A percentile compares a stretch with the other conserved stretches of the same genome.
These are phyloP conservation scores for Phyllotis vaccarum DNA, from an alignment of 2,797 vertebrate species.

Conservation along the genomic window DNA sequence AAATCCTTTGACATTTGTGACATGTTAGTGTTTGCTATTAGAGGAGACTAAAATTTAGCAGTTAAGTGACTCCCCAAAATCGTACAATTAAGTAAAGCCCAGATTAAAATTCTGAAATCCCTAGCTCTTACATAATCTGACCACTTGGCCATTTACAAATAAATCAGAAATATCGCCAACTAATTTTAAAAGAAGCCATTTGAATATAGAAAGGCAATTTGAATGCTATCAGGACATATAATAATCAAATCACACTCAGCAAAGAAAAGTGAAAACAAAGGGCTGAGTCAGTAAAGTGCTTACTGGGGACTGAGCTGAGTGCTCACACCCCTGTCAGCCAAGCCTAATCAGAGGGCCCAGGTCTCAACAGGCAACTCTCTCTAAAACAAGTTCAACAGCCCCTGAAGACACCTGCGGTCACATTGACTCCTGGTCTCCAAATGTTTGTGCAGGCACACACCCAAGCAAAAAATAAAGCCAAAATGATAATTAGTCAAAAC, in stretches of 20 bases:
- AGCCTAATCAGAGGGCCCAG: background rate
- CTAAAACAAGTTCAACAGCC: background rate
- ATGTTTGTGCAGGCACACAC: background rate
- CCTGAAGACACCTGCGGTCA: background rate
- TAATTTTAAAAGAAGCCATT: constrained; percentile 6
- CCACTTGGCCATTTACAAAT: background rate
- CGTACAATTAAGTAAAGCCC: constrained; percentile 62
- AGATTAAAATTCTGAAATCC: constrained; percentile 62
- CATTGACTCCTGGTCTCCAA: background rate
- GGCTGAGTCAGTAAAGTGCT: background rate
- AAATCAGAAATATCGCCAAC: constrained; percentile 15
- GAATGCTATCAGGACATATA: background rate
- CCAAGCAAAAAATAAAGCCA: background rate
- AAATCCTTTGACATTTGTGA: constrained; percentile 31
- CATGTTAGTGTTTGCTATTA: constrained; percentile 1
- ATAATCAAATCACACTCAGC: background rate
- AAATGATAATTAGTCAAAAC: background rate
- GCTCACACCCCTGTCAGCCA: background rate
- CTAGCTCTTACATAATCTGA: constrained; percentile 46
- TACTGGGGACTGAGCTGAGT: background rate
- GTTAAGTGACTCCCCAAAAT: constrained; percentile 44
- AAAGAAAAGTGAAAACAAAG: background rate
- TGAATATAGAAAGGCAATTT: constrained; percentile 45
- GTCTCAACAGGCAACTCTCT: background rate
- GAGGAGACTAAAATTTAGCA: constrained; percentile 60